Evolutionary conservation across 2,797 vertebrate genomes (phyloP).

Genomic region (Iguana delicatissima): DNA sequence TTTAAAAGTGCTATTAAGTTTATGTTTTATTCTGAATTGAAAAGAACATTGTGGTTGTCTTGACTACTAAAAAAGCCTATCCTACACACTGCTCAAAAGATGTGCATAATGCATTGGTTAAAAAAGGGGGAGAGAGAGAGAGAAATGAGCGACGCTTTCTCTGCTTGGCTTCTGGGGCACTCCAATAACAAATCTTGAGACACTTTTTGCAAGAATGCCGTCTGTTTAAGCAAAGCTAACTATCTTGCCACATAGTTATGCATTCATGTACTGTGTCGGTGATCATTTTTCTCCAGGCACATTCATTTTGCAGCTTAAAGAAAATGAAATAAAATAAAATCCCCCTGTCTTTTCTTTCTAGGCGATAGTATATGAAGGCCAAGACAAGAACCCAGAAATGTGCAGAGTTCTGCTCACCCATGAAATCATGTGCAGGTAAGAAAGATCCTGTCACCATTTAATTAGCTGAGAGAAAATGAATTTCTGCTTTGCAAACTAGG

Average conservation of each 20-base stretch:
- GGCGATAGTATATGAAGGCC: slow-evolving; percentile 96
- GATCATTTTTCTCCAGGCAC: slow-evolving; percentile 60
- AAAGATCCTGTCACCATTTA: slow-evolving; percentile 74
- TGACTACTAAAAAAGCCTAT: slow-evolving; percentile 76
- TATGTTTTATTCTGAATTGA: slow-evolving; percentile 79
- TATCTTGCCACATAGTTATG: slow-evolving; percentile 14
- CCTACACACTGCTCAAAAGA: slow-evolving; percentile 65
- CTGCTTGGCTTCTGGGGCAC: slow-evolving; percentile 60
- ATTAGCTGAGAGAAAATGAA: slow-evolving; percentile 85
- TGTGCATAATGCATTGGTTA: slow-evolving; percentile 53
- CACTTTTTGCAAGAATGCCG: slow-evolving; percentile 27
- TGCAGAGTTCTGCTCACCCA: slow-evolving; percentile 96
- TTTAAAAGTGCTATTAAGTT: slow-evolving; percentile 68
- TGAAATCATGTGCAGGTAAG: slow-evolving; percentile 98
- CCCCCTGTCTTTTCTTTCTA: slow-evolving; percentile 77
- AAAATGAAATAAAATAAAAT: slow-evolving; percentile 51
- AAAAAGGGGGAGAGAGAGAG: slow-evolving; percentile 40
- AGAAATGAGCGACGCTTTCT: slow-evolving; percentile 42
- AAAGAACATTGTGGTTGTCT: slow-evolving; percentile 81
- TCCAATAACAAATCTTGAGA: slow-evolving; percentile 54
- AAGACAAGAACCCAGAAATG: slow-evolving; percentile 99
- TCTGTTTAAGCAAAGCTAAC: slow-evolving; percentile 45
- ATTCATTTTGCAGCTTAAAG: slow-evolving; percentile 50
- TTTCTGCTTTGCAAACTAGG: slow-evolving; percentile 80
- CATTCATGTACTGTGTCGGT: neutral